A percentile compares a stretch with the other conserved stretches of the same genome.
phyloP scores from a whole-genome alignment of 35 echinoderm and acorn worm genomes.

The Strongylocentrotus purpuratus region DNA sequence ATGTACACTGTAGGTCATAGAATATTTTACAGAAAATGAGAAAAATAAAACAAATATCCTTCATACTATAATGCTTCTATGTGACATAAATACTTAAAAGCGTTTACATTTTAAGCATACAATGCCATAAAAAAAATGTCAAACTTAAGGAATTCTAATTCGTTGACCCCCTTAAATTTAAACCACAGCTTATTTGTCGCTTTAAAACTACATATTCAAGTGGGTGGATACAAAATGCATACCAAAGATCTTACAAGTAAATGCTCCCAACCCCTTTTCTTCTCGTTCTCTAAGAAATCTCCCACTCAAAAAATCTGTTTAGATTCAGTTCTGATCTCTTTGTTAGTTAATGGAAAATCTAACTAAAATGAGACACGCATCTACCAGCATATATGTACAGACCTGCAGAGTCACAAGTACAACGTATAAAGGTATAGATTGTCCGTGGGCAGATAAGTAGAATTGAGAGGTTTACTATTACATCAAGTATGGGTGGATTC shows the following conservation, averaged over 20 bases:
- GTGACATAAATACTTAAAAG: no score
- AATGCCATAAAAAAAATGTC: neutral
- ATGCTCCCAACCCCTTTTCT: neutral
- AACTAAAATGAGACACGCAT: neutral
- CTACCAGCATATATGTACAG: neutral
- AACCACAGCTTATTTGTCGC: neutral
- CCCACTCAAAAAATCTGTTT: neutral
- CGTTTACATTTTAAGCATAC: no score
- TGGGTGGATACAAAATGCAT: neutral
- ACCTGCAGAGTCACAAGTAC: neutral
- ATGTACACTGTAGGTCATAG: no score
- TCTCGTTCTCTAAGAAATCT: neutral
- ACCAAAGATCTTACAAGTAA: neutral
- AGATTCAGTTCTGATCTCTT: neutral
- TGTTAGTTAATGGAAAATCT: neutral
- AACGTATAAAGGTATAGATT: neutral
- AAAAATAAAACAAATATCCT: no score
- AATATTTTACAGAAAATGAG: no score
- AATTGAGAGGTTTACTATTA: conserved; percentile 2
- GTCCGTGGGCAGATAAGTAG: neutral
- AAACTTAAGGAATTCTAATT: neutral
- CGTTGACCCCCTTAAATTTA: neutral
- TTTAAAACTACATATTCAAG: neutral
- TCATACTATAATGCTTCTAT: no score
- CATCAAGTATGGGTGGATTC: neutral